Evolutionary conservation across 1,140 invertebrate genomes (phyloP).

Genomic region (Zaprionus camerounensis): DNA sequence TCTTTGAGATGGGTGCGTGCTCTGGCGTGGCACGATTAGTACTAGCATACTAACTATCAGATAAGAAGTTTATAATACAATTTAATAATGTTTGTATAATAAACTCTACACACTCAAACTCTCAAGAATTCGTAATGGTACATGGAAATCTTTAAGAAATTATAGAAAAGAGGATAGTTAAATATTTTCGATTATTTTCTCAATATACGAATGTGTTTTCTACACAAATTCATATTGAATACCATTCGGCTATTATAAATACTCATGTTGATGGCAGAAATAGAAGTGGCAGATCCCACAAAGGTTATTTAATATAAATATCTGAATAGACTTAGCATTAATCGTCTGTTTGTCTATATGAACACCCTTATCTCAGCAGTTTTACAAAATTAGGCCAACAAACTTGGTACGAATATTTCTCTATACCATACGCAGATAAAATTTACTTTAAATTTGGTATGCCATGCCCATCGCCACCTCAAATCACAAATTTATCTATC

Average conservation of each 20-base stretch:
- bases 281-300: too few relatives aligned
- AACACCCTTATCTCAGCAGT: not conserved
- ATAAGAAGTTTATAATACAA: not conserved
- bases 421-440: not conserved
- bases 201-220: too few relatives aligned
- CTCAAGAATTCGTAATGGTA: too few relatives aligned
- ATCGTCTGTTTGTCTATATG: not conserved
- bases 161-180: too few relatives aligned
- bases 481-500: not conserved
- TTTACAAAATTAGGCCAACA: not conserved
- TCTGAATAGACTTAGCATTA: not conserved
- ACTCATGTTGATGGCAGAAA: too few relatives aligned
- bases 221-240: too few relatives aligned
- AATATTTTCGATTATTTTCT: too few relatives aligned
- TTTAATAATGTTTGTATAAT: too few relatives aligned
- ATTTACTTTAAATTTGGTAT: not conserved
- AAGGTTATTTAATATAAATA: not conserved
- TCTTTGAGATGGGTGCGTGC: not conserved
- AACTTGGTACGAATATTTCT: not conserved
- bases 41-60: not conserved
- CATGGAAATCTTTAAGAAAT: too few relatives aligned
- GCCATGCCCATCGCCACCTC: not conserved
- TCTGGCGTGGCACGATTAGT: not conserved
- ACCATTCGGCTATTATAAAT: too few relatives aligned
- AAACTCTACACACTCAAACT: too few relatives aligned